Evolutionary conservation across 2,113 vertebrate species (phyloP).

Genomic region (Panthera tigris): DNA sequence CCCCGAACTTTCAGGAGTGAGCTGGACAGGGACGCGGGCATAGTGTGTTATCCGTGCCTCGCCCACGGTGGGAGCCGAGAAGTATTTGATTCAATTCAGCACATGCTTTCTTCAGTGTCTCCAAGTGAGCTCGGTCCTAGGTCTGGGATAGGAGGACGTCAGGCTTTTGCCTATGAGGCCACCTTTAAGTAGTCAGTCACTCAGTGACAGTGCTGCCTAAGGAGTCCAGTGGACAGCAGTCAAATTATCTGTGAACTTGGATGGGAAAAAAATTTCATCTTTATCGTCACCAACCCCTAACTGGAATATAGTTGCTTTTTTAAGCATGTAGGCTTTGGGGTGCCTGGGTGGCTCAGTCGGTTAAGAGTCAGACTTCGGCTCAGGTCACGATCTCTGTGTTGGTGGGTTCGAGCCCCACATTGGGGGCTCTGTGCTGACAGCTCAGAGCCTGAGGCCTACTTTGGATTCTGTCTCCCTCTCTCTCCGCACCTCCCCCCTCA

Average conservation of each 20-base stretch:
- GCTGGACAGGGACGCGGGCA: not conserved
- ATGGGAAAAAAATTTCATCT: not conserved
- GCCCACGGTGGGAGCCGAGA: not conserved
- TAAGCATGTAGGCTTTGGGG: not conserved
- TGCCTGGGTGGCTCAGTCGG: too few relatives aligned
- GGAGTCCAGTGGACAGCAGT: not conserved
- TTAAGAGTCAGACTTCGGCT: too few relatives aligned
- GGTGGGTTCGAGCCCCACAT: too few relatives aligned
- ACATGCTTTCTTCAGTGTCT: not conserved
- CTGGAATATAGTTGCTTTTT: not conserved
- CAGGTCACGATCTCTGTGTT: too few relatives aligned
- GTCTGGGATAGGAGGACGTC: not conserved
- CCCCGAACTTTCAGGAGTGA: not conserved
- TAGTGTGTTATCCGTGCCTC: rapidly evolving
- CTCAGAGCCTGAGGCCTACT: too few relatives aligned
- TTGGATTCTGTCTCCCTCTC: too few relatives aligned
- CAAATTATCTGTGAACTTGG: not conserved
- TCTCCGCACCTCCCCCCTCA: too few relatives aligned
- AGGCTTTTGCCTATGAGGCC: not conserved
- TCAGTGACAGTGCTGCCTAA: not conserved
- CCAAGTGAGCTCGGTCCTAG: not conserved
- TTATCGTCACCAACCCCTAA: not conserved
- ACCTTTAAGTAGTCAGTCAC: not conserved
- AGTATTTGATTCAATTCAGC: not conserved
- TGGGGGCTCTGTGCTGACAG: too few relatives aligned